phyloP scores from a whole-genome alignment of 2,113 vertebrate genomes.

The Phyllostomus discolor region DNA sequence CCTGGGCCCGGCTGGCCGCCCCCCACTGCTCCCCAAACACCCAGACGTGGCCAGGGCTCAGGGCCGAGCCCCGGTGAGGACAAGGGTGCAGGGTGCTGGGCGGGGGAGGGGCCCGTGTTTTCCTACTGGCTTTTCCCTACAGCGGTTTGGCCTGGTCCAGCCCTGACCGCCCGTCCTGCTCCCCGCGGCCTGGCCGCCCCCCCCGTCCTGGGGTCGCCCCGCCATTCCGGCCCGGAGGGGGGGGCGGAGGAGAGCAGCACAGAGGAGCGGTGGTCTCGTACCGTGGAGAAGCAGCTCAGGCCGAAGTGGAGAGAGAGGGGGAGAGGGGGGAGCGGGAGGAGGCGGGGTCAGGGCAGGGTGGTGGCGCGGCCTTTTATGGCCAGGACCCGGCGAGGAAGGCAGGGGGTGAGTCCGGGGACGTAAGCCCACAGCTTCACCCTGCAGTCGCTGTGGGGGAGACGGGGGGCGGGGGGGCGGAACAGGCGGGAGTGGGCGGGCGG shows the following conservation, averaged over 20 bases:
- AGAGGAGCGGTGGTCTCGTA: slow-evolving; percentile 78
- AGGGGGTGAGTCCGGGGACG: slow-evolving; percentile 97
- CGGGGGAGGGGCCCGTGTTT: neutral
- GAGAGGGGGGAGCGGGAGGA: slow-evolving; percentile 58
- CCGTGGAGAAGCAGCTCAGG: slow-evolving; percentile 84
- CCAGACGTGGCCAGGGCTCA: neutral
- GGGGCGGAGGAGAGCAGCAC: neutral
- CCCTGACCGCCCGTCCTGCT: neutral
- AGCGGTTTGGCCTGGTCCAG: neutral
- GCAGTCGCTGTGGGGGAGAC: slow-evolving; percentile 90
- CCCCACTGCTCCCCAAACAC: neutral
- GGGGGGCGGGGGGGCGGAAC: slow-evolving; percentile 46
- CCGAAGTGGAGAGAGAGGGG: slow-evolving; percentile 75
- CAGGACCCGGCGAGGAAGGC: slow-evolving; percentile 97
- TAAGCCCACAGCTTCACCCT: slow-evolving; percentile 99
- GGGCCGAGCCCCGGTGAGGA: neutral
- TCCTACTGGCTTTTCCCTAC: neutral
- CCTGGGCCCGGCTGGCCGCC: neutral
- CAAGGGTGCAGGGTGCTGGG: neutral
- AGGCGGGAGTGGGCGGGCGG: slow-evolving; percentile 66
- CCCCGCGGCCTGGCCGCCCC: neutral
- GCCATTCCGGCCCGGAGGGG: slow-evolving; percentile 21
- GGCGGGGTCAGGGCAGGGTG: slow-evolving; percentile 92
- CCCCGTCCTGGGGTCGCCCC: neutral
- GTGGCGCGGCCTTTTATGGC: slow-evolving; percentile 99